Evolutionary conservation across 2,888 invertebrate genomes (phyloP).

Genomic region (Acrocera orbiculus): DNA sequence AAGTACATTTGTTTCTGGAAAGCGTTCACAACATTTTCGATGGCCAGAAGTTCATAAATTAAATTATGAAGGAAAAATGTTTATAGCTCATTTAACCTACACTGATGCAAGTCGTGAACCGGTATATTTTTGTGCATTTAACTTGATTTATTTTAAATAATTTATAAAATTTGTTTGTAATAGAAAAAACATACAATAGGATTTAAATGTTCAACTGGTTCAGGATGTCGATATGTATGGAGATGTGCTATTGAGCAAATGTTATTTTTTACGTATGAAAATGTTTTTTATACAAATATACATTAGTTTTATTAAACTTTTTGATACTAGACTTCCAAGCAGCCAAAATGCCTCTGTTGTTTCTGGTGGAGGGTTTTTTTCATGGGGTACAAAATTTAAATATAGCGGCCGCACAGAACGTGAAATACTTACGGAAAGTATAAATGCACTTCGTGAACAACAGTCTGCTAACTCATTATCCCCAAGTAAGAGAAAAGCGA

Average conservation of each 20-base stretch:
- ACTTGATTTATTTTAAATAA: slow-evolving; percentile 3
- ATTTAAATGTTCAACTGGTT: slow-evolving; percentile 84
- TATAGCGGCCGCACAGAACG: slow-evolving; percentile 84
- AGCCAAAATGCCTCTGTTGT: slow-evolving; percentile 77
- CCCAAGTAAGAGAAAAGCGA: slow-evolving; percentile 53
- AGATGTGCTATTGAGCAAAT: slow-evolving; percentile 94
- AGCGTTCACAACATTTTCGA: slow-evolving; percentile 85
- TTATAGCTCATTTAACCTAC: slow-evolving; percentile 83
- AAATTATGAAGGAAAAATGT: slow-evolving; percentile 95
- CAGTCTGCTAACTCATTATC: slow-evolving; percentile 39
- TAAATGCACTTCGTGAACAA: slow-evolving; percentile 44
- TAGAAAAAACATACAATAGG: slow-evolving; percentile 88
- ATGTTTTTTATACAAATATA: background rate
- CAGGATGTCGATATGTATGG: slow-evolving; percentile 92
- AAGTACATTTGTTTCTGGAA: slow-evolving; percentile 82
- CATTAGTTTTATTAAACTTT: background rate
- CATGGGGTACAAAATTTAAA: slow-evolving; percentile 86
- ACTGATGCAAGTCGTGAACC: slow-evolving; percentile 56
- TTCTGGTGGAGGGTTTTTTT: slow-evolving; percentile 80
- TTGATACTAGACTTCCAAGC: slow-evolving; percentile 50
- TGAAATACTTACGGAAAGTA: slow-evolving; percentile 72
- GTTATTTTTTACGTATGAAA: slow-evolving; percentile 91
- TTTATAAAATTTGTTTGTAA: slow-evolving; percentile 9
- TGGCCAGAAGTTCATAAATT: slow-evolving; percentile 94
- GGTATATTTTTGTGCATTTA: slow-evolving; percentile 17